A percentile compares a stretch with the other conserved stretches of the same genome.
These are phyloP conservation scores for Brachyptera risi DNA, from an alignment of 2,888 invertebrate species.

Conservation along the genomic window DNA sequence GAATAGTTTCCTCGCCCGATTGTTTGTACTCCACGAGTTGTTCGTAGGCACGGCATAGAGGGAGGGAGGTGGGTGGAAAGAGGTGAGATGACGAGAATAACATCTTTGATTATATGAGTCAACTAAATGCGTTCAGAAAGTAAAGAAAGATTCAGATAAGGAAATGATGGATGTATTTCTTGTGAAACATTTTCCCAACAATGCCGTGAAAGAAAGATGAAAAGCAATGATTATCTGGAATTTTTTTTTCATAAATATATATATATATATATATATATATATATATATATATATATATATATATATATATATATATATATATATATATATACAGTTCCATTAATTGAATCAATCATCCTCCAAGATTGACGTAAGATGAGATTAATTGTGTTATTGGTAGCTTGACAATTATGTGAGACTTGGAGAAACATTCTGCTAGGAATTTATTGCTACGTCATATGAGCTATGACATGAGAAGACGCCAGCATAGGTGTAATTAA, in stretches of 20 bases:
- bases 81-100: no score
- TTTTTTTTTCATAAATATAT: background rate
- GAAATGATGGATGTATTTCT: slow-evolving; percentile 8
- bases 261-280: slow-evolving; percentile 4
- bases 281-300: slow-evolving; percentile 2
- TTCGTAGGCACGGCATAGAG: no score
- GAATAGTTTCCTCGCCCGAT: no score
- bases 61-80: no score
- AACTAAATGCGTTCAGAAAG: background rate
- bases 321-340: no score
- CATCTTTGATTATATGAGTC: no score
- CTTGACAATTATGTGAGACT: background rate
- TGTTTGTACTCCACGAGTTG: no score
- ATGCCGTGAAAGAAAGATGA: no score
- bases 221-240: background rate
- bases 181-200: background rate
- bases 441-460: no score
- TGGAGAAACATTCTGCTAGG: no score
- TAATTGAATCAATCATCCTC: background rate
- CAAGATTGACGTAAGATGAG: background rate
- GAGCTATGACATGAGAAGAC: no score
- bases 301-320: slow-evolving; percentile 2
- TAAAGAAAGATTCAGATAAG: background rate
- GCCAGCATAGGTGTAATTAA: no score
- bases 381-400: background rate